Evolutionary conservation across 2,113 vertebrate genomes (phyloP).

Genomic region (Sula dactylatra): DNA sequence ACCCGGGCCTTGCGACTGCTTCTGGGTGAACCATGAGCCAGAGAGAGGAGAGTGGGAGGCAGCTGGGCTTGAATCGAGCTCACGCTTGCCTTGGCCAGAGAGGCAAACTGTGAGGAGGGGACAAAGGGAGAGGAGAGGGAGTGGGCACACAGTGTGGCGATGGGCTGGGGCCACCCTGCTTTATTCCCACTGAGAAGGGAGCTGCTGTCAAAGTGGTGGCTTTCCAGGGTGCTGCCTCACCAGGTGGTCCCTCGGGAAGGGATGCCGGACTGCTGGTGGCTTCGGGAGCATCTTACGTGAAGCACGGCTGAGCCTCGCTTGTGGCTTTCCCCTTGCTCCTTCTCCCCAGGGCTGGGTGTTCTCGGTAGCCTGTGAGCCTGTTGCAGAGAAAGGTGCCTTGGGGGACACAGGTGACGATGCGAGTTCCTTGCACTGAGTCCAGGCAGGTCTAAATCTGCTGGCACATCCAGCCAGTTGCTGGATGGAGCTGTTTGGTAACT

Average conservation of each 20-base stretch:
- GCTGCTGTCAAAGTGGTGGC: not conserved
- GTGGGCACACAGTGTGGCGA: rapidly evolving
- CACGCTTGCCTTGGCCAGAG: not conserved
- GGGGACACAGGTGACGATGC: not conserved
- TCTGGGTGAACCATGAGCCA: not conserved
- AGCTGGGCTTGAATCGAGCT: not conserved
- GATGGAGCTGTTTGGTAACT: not conserved
- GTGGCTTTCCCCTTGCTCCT: not conserved
- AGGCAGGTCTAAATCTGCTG: not conserved
- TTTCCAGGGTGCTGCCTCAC: not conserved
- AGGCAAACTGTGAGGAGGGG: not conserved
- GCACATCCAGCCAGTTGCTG: not conserved
- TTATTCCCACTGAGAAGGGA: not conserved
- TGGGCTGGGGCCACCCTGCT: not conserved
- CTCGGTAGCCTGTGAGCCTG: rapidly evolving
- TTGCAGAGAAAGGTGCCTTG: not conserved
- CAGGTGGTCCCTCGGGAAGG: not conserved
- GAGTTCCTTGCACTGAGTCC: not conserved
- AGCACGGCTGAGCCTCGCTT: not conserved
- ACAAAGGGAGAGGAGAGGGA: not conserved
- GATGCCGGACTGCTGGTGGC: not conserved
- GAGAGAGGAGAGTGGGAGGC: not conserved
- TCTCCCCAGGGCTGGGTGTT: not conserved
- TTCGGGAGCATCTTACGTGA: not conserved
- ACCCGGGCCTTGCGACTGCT: not conserved